Base-by-base conservation (phyloP, 2,113 vertebrate genomes). In the Sapajus apella region DNA sequence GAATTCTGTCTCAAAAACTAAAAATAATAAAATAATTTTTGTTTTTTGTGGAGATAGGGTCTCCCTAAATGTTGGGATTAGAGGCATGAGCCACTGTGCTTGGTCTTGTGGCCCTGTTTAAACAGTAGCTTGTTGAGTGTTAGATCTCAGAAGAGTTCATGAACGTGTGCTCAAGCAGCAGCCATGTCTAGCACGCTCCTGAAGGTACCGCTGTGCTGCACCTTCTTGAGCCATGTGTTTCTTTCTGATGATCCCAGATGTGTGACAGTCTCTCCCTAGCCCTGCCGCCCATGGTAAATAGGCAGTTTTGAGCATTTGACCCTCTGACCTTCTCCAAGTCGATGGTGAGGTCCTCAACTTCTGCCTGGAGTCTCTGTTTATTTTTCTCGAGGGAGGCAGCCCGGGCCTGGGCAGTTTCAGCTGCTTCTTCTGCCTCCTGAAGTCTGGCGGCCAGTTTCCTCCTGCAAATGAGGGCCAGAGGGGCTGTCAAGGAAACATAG, bases 281-380 rank as follows among this genome's bases (percentile, higher is more conserved):
- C 43, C 64, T 35, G 5, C 21, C 12, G 16, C 52, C 43, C 23
- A 47, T 0, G 6, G 5, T 5, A 75, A 45, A 72, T 32, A 84
- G 32, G 76, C 40, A 83, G 85, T 27, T 91, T 66, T 68, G 16
- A 64, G 30, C 7, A 9, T 37, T n/a, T 94, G 86, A 2, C 75
- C 93, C 91, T 91, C 84, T 97, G 92, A 98, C 98, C 96, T 99
- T 99, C 97, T 99, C 97, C 8, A 98, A 97, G 89, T 99, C 98
- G 50, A 98, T 98, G 45, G 97, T 97, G 88, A 99, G 98, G 91
- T 99, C 98, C 47, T 99, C 97, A 16, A 98, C 98, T 97, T 99
- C 97, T 37, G 98, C 99, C 90, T 98, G 98, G 93, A 99, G 98
- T 80, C 98, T 98, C 96, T 99, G 98, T 97, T 99, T 98, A 6